Base-by-base conservation (phyloP, 2,888 invertebrate species). In the Oxyteleia sp. region DNA sequence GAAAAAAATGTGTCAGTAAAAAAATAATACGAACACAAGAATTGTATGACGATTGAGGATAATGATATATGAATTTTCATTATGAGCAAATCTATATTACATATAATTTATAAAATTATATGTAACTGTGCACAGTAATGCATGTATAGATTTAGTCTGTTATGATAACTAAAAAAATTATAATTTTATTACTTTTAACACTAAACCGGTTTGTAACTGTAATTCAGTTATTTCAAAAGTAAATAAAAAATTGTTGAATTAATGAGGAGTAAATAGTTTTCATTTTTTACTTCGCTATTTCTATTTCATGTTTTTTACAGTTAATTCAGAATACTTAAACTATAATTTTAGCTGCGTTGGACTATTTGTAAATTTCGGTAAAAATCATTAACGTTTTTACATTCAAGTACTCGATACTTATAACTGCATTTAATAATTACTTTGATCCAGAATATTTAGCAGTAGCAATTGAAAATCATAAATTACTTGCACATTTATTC, bases 171-270 rank as follows among this genome's bases (percentile, higher is more conserved):
- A n/a, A n/a, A n/a, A n/a, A n/a, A n/a, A n/a, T n/a, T n/a, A n/a
- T n/a, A n/a, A n/a, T n/a, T 61, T 61, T 61, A 13, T 63, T 20
- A 47, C 63, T 18, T 18, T 63, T 32, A 49, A 35, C 35, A 47
- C 20, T 35, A n/a, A 63, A 47, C 63, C 63, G 32, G 63, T 63
- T 63, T 23, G 32, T 63, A 63, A 63, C 63, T 47, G 47, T 63
- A 47, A 18, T 29, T 13, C 18, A 20, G 7, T 13, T 41, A 11
- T 29, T 45, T 59, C n/a, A 35, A 45, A 45, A 45, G 45, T 43
- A 11, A 26, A n/a, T 23, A 8, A 57, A 55, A 35, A 5, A 55
- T 55, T 32, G 1, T 35, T 38, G n/a, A 32, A 35, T 55, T 55
- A 55, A 35, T 35, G n/a, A n/a, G n/a, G 18, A 55, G 18, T 15